phyloP scores from a whole-genome alignment of 2,888 invertebrate species.

The Punctoribates punctum region DNA sequence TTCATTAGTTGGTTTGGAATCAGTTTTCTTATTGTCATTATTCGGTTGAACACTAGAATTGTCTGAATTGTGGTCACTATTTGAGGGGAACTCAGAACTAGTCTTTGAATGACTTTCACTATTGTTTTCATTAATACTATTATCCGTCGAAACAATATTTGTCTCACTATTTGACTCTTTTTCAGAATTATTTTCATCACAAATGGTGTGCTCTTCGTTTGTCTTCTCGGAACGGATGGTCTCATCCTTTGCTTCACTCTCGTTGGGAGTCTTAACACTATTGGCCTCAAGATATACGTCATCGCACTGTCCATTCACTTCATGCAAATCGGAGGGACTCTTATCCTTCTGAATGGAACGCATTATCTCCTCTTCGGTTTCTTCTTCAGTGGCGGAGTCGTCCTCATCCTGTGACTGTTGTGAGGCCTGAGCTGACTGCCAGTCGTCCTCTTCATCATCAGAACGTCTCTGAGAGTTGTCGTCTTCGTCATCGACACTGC shows the following conservation, averaged over 20 bases:
- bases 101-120: not conserved
- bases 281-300: not conserved
- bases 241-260: not conserved
- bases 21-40: conserved; percentile 9
- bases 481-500: not conserved
- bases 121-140: conserved; percentile 3
- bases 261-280: conserved; percentile 7
- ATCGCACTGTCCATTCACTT: conserved; percentile 27
- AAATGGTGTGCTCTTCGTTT: not conserved
- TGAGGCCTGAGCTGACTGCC: conserved; percentile 2
- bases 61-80: not conserved
- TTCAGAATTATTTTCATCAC: not conserved
- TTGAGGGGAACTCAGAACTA: not conserved
- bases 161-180: not conserved
- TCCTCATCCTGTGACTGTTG: conserved; percentile 29
- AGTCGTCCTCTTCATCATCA: conserved; percentile 22
- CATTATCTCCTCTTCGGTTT: conserved; percentile 31
- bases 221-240: not conserved
- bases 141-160: not conserved
- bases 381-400: conserved; percentile 31
- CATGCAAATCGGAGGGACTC: not conserved
- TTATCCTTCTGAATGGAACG: conserved; percentile 27
- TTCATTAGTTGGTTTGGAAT: not conserved
- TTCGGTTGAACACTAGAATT: conserved; percentile 6
- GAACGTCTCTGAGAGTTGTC: not conserved